These are phyloP conservation scores for Pseudomyrmex concolor DNA, from an alignment of 1,140 invertebrate genomes.

Conservation along the genomic window DNA sequence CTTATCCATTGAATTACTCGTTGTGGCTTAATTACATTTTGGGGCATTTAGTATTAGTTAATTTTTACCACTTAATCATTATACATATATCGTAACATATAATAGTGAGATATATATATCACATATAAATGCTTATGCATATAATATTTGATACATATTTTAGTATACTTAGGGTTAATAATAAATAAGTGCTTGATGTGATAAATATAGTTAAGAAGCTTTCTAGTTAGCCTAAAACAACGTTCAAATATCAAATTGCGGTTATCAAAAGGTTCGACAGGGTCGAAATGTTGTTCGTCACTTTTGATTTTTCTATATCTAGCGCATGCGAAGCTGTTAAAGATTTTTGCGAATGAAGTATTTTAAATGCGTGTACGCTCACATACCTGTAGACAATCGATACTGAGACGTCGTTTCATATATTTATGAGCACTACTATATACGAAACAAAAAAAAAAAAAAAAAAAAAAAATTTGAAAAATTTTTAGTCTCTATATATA, in stretches of 20 bases:
- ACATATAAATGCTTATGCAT: no score
- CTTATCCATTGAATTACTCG: constrained; percentile 13
- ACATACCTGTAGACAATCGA: constrained; percentile 45
- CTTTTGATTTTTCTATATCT: constrained; percentile 31
- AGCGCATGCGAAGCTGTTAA: neutral
- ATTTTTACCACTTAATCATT: neutral
- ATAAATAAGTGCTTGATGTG: constrained; percentile 43
- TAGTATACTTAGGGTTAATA: constrained; percentile 19
- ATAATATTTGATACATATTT: constrained; percentile 19
- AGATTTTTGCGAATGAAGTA: neutral
- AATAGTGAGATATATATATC: no score
- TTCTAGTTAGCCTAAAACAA: constrained; percentile 20
- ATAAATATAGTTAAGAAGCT: constrained; percentile 42
- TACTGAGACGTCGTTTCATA: constrained; percentile 48
- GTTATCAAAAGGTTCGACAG: constrained; percentile 8
- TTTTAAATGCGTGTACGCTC: constrained; percentile 35
- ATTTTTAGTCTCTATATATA: no score
- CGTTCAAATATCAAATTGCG: constrained; percentile 18
- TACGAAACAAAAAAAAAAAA: neutral
- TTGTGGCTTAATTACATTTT: constrained; percentile 15
- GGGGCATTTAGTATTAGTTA: constrained; percentile 30
- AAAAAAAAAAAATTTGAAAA: neutral
- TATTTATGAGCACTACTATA: neutral
- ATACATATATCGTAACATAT: no score
- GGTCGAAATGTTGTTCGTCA: constrained; percentile 2